Conservation (phyloP, 2,888 invertebrate species). For the Meandrusa payeni region DNA sequence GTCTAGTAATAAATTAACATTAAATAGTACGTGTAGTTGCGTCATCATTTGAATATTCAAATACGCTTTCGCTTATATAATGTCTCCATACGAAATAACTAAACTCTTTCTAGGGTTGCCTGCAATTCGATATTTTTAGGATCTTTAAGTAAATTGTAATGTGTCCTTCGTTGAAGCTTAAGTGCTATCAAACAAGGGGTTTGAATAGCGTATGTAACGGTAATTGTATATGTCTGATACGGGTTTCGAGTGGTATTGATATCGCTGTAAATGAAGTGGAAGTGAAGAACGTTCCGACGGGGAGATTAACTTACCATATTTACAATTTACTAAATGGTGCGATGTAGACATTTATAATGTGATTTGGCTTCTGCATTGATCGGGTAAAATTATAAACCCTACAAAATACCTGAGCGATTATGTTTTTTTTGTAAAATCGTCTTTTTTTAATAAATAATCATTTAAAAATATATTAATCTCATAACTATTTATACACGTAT, state of each 20-base stretch:
- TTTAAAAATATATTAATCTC: no score
- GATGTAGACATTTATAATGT: no score
- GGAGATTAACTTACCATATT: no score
- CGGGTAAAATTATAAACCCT: no score
- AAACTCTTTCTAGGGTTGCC: constrained; percentile 49
- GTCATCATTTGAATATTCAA: constrained; percentile 22
- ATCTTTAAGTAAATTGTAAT: constrained; percentile 64
- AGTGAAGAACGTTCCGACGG: no score
- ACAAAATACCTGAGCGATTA: no score
- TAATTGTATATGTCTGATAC: constrained; percentile 27
- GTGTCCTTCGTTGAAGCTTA: constrained; percentile 47
- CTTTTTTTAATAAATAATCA: no score
- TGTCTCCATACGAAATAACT: constrained; percentile 28
- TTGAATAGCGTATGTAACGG: constrained; percentile 23
- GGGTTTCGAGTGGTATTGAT: constrained; percentile 16
- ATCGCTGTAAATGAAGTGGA: not conserved
- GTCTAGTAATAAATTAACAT: constrained; percentile 18
- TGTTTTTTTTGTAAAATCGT: no score
- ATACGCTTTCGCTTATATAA: constrained; percentile 33
- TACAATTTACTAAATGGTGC: no score
- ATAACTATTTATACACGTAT: no score
- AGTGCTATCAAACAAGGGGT: constrained; percentile 47
- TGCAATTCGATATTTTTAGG: constrained; percentile 64
- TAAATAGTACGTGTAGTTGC: constrained; percentile 15
- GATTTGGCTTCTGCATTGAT: no score